phyloP scores from a whole-genome alignment of 92 coral and sea anemone genomes.

The Phenganax subtilis region DNA sequence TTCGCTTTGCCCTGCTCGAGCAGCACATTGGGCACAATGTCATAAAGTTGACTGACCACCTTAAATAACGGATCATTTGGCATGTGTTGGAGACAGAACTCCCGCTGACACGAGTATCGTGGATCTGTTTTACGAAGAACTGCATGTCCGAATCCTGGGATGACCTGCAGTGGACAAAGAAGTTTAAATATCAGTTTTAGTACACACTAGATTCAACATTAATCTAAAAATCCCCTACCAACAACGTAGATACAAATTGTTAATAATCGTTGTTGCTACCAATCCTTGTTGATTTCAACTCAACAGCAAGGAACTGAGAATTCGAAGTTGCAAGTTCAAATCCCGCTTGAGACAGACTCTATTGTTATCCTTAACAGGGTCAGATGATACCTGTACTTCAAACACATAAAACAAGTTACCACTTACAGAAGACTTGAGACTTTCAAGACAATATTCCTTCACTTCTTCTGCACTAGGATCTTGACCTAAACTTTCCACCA shows the following conservation, averaged over 20 bases:
- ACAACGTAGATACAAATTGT: not conserved
- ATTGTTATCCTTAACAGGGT: no score
- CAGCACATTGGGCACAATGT: conserved; percentile 81
- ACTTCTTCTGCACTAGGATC: conserved; percentile 76
- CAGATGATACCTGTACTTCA: not conserved
- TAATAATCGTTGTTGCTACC: not conserved
- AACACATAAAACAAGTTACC: not conserved
- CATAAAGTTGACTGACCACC: conserved; percentile 73
- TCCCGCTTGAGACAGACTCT: no score
- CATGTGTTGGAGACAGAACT: conserved; percentile 81
- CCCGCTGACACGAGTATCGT: conserved; percentile 84
- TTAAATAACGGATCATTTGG: conserved; percentile 87
- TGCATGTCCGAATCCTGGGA: conserved; percentile 98
- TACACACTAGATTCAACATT: not conserved
- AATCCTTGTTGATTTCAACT: not conserved
- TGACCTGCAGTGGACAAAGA: conserved; percentile 56
- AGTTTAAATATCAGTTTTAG: conserved; percentile 32
- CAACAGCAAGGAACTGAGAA: no score
- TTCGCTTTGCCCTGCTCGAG: conserved; percentile 97
- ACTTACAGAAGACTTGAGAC: conserved; percentile 77
- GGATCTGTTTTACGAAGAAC: conserved; percentile 95
- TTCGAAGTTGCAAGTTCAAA: no score
- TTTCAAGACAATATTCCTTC: conserved; percentile 64
- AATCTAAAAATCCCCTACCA: not conserved
- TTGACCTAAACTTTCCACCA: conserved; percentile 70